A percentile compares a stretch with the other conserved stretches of the same genome.
Conservation (phyloP, 92 coral and sea anemone genomes). For the Siderastrea siderea region DNA sequence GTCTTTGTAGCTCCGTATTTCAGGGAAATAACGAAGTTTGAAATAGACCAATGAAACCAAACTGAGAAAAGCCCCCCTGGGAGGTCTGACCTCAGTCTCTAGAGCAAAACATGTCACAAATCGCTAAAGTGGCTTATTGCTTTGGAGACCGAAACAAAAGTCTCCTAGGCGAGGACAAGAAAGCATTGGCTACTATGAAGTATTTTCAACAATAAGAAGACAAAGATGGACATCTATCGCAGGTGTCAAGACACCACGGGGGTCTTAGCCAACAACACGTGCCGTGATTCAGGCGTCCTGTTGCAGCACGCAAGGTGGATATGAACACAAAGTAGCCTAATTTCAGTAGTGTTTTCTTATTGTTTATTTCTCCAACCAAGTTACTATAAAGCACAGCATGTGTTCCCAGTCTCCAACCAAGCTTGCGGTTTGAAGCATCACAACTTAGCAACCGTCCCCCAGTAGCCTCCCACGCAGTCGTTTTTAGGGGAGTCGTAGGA, state of each 20-base stretch:
- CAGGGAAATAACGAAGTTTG: neutral
- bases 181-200: neutral
- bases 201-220: neutral
- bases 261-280: neutral
- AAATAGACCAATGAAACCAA: neutral
- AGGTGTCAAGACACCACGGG: neutral
- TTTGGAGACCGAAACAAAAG: neutral
- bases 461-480: too few species aligned
- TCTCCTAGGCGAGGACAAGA: neutral
- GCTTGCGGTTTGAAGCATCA: neutral
- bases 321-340: neutral
- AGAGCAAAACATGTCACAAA: neutral
- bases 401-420: neutral
- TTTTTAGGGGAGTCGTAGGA: too few species aligned
- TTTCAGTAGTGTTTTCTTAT: neutral
- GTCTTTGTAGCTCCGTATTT: neutral
- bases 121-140: neutral
- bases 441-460: too few species aligned
- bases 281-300: neutral
- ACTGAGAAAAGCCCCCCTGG: too few species aligned
- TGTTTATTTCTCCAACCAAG: neutral
- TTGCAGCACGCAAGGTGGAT: too few species aligned
- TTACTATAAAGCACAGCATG: neutral
- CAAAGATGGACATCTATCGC: neutral
- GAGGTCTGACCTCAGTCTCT: too few species aligned